These are phyloP conservation scores for Oligia fasciuncula DNA, from an alignment of 2,888 invertebrate species.

Conservation along the genomic window DNA sequence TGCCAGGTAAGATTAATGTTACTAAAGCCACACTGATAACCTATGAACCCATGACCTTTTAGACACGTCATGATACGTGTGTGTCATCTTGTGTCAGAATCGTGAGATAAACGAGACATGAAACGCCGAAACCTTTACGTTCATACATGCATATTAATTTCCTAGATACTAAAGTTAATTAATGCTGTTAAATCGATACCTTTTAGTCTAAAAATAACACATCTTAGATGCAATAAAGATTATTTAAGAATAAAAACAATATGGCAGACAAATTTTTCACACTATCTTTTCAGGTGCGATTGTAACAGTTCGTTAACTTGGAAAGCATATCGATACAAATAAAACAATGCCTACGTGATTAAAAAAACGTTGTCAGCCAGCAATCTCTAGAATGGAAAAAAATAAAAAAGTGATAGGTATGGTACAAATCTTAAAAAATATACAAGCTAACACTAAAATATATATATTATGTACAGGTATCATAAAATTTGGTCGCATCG, in stretches of 20 bases:
- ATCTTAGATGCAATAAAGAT: neutral
- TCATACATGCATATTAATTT: constrained; percentile 37
- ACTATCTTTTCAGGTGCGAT: neutral
- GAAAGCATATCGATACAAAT: constrained; percentile 14
- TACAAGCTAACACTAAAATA: neutral
- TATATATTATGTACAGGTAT: neutral
- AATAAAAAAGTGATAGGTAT: neutral
- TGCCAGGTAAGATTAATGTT: constrained; percentile 30
- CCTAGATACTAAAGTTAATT: constrained; percentile 18
- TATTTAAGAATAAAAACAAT: neutral
- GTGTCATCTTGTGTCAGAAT: constrained; percentile 50
- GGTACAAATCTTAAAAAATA: neutral
- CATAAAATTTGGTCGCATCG: neutral
- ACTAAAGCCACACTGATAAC: constrained; percentile 36
- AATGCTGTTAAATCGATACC: neutral
- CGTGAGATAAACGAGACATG: constrained; percentile 34
- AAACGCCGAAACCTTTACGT: constrained; percentile 52
- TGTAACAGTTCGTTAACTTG: neutral
- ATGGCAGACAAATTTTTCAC: neutral
- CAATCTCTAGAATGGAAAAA: neutral
- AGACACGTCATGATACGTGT: constrained; percentile 14
- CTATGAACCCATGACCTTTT: constrained; percentile 27
- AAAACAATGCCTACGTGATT: neutral
- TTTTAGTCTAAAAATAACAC: neutral
- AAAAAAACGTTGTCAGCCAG: neutral